Base-by-base conservation (phyloP, 2,797 vertebrate species). In the Meda fulgida region DNA sequence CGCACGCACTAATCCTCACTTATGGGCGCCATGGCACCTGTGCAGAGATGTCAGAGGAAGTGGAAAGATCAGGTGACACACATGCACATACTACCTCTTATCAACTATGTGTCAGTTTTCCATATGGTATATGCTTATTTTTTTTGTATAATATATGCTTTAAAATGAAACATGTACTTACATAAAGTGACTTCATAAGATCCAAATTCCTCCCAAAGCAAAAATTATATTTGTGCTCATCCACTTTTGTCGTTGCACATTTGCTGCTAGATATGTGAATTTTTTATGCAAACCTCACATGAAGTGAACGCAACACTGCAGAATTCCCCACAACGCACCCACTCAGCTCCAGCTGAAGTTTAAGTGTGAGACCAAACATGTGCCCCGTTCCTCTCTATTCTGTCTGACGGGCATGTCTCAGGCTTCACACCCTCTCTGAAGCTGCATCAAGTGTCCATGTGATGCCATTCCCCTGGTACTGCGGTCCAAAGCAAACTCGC, bases 1-100 rank as follows among this genome's bases (percentile, higher is more conserved):
- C 66, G 5, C 36, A 77, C 34, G 53, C 46, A 69, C 81, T 89
- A 89, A 87, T 90, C 88, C 73, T 85, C 79, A 88, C 85, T 85
- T 84, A 85, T 83, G 76, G 48, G 86, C 70, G 43, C 81, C 31
- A 2, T 18, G 10, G 78, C 80, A 82, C 78, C 88, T 85, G 53
- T 66, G 34, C 38, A 40, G 73, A 82, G 66, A 75, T 83, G 84
- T 82, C 53, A 82, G 60, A 53, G 76, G 84, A 79, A 67, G 60
- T 26, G 46, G 60, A 58, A 83, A 82, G 40, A 84, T 38, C 60
- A 71, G 48, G 66, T 36, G 81, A 73, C 76, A 85, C 69, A 80
- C 55, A 71, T n/a, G 69, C 76, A 85, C 69, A 80, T 58, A 75
- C 53, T 53, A 66, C n/a, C 34, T 63, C 26, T 58, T 16, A 23